Evolutionary conservation across 2,797 vertebrate genomes (phyloP), one percentile per base, ranked within the genome.

Genomic region (Emydoidea blandingii): DNA sequence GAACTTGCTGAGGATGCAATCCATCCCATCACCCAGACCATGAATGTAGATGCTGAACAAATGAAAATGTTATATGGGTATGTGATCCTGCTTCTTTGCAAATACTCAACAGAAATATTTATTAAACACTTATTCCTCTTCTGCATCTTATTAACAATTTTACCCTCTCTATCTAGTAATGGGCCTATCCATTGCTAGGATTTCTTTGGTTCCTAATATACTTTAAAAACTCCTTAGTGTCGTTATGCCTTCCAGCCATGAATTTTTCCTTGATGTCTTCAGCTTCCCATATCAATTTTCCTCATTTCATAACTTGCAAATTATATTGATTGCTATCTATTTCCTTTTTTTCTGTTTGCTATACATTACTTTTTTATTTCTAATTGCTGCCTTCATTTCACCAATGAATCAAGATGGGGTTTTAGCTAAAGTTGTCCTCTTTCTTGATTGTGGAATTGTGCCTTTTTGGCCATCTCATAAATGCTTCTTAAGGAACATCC

Each of bases 371-470:
- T 93, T 62, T 85, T 68, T 90, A 76, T 68, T 95, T 79, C 88
- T 95, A 94, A 95, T 93, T 97, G 93, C 86, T 96, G 94, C 95
- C 94, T 97, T 97, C 91, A 91, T 89, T 97, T 93, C 87, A 89
- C 65, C 68, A 83, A 59, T 94, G 90, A 88, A 93, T 25, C 74
- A 93, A 94, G 91, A 96, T 92, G 94, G 96, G 93, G 31, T 94
- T 44, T 93, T 91, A 96, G 86, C 89, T 86, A 90, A 91, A 95
- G 83, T 15, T 88, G 91, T 82, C 62, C 18, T 86, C 93, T 95
- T 90, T 79, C 59, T 86, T 95, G 95, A 95, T 96, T 96, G 95
- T 89, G 93, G 95, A 95, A 85, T 83, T 14, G 5, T 57, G 41
- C 41, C 89, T 90, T 80, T 59, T 41, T 85, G 49, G 65, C 65